Percentiles rank a stretch among this genome's conserved stretches.
Conservation (phyloP, 2,113 vertebrate genomes). For the Emberiza fucata region DNA sequence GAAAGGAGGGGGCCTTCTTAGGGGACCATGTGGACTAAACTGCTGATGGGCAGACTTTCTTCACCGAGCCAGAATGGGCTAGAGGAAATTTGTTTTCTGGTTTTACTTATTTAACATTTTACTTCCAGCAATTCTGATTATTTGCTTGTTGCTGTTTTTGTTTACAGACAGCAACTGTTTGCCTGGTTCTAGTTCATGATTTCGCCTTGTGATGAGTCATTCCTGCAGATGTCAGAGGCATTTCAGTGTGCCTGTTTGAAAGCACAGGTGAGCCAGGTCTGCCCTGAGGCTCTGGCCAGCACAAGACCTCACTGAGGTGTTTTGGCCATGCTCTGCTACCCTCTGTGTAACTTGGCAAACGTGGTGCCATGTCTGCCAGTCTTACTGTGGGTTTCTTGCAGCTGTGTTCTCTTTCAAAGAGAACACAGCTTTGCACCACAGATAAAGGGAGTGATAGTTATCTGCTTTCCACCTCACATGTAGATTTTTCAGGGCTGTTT, state of each 20-base stretch:
- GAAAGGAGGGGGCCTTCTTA: background rate
- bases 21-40: background rate
- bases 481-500: background rate
- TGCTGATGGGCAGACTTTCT: background rate
- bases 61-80: background rate
- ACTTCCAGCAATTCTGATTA: background rate
- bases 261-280: background rate
- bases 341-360: background rate
- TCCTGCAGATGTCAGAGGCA: background rate
- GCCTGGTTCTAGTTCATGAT: background rate
- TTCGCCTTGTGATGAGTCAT: background rate
- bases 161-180: background rate
- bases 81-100: background rate
- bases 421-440: background rate
- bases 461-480: background rate
- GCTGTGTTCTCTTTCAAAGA: background rate
- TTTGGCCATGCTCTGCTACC: background rate
- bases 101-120: background rate
- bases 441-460: background rate
- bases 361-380: accelerated
- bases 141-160: background rate
- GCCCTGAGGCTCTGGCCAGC: background rate
- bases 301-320: background rate
- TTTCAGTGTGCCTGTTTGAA: background rate
- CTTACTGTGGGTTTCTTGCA: background rate